Evolutionary conservation across 2,888 invertebrate species (phyloP), one percentile per base, ranked within the genome.

Genomic region (Subacronicta megacephala): DNA sequence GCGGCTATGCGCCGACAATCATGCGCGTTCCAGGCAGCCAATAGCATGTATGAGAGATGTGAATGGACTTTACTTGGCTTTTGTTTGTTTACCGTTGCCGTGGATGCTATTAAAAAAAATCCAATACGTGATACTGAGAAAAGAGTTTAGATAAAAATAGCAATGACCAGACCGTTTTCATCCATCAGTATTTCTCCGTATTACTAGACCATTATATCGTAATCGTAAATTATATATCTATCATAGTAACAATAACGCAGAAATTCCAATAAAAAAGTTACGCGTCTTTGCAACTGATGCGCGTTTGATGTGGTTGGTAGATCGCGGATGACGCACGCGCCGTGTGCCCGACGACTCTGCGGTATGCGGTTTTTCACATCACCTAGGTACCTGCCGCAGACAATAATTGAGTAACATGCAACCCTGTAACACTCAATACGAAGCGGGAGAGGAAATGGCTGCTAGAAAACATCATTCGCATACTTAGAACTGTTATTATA

Each of bases 361-460:
- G 86, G 86, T 80, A 86, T 88, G 89, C 75, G 84, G 87, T 87
- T 92, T 91, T 90, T 91, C 80, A 79, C 77, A 75, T 72, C 78
- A 72, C 74, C 78, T 81, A n/a, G n/a, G n/a, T n/a, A 84, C 84
- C 83, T 85, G 77, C 76, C 69, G 63, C 81, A 84, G 78, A 75
- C 81, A 75, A 68, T 76, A 64, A 76, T 72, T 76, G 70, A 67
- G 62, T 70, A 68, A 49, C 58, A 57, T 67, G 63, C 69, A 64
- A 75, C 73, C 68, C 59, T 77, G 74, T 75, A 74, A 69, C 76
- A 74, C 50, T 59, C 7, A 42, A 40, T 18, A 36, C 43, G 13
- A 65, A 64, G 65, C 64, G 58, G 57, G 58, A 72, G 50, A 84
- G 86, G 85, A 86, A 87, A 84, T 83, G 74, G 69, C 75, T 78